Base-by-base conservation (phyloP, 2,888 invertebrate species). In the Apoda limacodes region DNA sequence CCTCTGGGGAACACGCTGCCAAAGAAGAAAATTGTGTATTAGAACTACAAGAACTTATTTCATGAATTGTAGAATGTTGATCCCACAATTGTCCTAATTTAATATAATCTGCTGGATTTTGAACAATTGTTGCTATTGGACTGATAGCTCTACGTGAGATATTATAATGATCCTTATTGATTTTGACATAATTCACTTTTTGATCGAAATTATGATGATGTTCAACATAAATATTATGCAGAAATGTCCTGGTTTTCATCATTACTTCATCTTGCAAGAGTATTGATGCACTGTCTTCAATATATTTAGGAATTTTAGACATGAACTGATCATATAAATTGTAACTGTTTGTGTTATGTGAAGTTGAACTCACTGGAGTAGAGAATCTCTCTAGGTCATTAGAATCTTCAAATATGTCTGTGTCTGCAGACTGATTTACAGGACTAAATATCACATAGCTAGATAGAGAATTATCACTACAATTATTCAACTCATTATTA, bases 301-400 rank as follows among this genome's bases (percentile, higher is more conserved):
- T 30, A 35, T 55, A 55, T 14, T 34, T 34, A 7, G 67, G 56
- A 15, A 65, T 53, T 29, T 60, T 50, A 25, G 55, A 43, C 45
- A 63, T 58, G 36, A 68, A 55, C 26, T 66, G 55, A 40, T 57
- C 47, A 40, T 61, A 65, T 9, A 60, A 38, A 32, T 43, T 42
- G 28, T 52, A 48, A 22, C 43, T 43, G 30, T 43, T 34, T 22
- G 46, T 42, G 22, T 44, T 46, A 7, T 40, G 33, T 13, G 45
- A 33, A 11, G 43, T 43, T n/a, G 41, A 35, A 5, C 43, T 39
- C 3, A n/a, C n/a, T n/a, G n/a, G n/a, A n/a, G n/a, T n/a, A n/a
- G n/a, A n/a, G n/a, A n/a, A n/a, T n/a, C n/a, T n/a, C n/a, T n/a
- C 32, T 23, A 40, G 36, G 10, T 25, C 21, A 25, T 13, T 25